These are phyloP conservation scores for Nanorana parkeri DNA, from an alignment of 2,113 vertebrate genomes.

Conservation along the genomic window DNA sequence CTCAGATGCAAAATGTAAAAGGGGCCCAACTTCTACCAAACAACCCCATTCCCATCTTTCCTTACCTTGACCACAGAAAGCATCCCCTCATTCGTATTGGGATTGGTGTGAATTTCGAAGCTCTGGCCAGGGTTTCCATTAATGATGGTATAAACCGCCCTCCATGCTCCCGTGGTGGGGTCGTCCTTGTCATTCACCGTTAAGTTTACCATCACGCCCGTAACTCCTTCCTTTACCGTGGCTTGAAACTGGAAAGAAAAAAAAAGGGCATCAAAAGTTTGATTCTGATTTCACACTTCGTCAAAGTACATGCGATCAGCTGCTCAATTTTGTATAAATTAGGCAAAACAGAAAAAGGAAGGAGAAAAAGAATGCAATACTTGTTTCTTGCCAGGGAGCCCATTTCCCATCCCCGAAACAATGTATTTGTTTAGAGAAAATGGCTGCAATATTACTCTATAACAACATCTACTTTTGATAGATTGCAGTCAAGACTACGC, in stretches of 20 bases:
- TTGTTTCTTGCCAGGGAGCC: conserved; percentile 7
- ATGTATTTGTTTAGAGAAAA: conserved; percentile 53
- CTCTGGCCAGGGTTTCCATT: conserved; percentile 90
- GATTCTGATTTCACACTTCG: background rate
- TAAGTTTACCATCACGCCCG: conserved; percentile 91
- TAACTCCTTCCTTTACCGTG: conserved; percentile 85
- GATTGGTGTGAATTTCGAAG: conserved; percentile 94
- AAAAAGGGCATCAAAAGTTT: conserved; percentile 14
- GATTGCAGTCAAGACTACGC: conserved; percentile 53
- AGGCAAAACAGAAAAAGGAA: conserved; percentile 39
- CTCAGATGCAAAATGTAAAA: too few species aligned
- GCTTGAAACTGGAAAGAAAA: conserved; percentile 85
- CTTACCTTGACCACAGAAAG: conserved; percentile 92
- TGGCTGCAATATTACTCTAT: conserved; percentile 56
- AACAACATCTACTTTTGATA: conserved; percentile 53
- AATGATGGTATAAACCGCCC: conserved; percentile 92
- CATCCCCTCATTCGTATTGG: conserved; percentile 95
- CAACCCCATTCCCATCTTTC: too few species aligned
- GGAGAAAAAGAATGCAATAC: background rate
- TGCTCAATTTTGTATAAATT: conserved; percentile 57
- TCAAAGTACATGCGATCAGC: background rate
- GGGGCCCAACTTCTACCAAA: too few species aligned
- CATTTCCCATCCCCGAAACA: conserved; percentile 55
- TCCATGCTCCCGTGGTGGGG: conserved; percentile 87
- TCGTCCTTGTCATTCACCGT: conserved; percentile 93